phyloP scores from a whole-genome alignment of 2,888 invertebrate genomes.

The Stegana nigrithorax region DNA sequence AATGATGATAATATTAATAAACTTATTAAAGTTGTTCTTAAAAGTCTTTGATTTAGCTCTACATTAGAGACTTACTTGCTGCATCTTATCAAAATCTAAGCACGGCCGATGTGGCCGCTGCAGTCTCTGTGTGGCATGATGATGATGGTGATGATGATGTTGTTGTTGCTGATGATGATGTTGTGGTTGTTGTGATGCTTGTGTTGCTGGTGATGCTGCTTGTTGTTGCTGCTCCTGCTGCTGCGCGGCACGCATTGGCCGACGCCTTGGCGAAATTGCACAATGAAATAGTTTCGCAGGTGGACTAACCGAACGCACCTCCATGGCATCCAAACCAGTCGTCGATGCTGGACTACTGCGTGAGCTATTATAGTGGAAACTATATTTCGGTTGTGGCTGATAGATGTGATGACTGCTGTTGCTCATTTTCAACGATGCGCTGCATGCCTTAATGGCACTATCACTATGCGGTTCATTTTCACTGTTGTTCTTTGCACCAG shows the following conservation, averaged over 20 bases:
- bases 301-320: constrained; percentile 69
- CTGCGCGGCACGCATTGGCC: constrained; percentile 72
- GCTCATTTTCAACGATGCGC: constrained; percentile 64
- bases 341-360: constrained; percentile 67
- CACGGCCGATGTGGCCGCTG: constrained; percentile 85
- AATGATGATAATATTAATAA: constrained; percentile 24
- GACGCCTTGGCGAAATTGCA: constrained; percentile 73
- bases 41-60: constrained; percentile 48
- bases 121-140: constrained; percentile 68
- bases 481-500: constrained; percentile 32
- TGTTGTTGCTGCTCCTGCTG: neutral
- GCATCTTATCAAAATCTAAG: constrained; percentile 97
- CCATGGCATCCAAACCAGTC: constrained; percentile 66
- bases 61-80: constrained; percentile 79
- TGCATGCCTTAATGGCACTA: constrained; percentile 54
- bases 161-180: constrained; percentile 17
- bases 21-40: too few species aligned
- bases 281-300: constrained; percentile 72
- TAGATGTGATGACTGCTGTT: constrained; percentile 67
- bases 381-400: constrained; percentile 67
- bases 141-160: constrained; percentile 24
- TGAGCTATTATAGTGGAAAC: constrained; percentile 67
- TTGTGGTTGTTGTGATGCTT: constrained; percentile 15
- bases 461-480: constrained; percentile 55
- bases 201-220: constrained; percentile 22